A percentile compares a stretch with the other conserved stretches of the same genome.
phyloP scores from a whole-genome alignment of 2,888 invertebrate species.

The Yponomeuta malinellus region DNA sequence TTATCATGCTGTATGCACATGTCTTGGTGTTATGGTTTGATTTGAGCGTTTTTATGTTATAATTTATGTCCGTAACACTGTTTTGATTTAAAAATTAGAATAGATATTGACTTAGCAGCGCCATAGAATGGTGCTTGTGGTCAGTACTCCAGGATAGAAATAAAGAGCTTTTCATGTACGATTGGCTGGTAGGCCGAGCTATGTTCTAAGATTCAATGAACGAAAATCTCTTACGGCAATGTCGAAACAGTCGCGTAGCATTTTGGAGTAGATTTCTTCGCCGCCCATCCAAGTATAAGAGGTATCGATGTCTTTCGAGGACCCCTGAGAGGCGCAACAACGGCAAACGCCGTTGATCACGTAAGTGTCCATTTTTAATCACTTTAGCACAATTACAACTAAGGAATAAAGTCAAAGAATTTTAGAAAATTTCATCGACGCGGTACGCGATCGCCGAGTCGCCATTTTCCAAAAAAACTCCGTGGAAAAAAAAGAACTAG shows the following conservation, averaged over 20 bases:
- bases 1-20: too few relatives aligned
- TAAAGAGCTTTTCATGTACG: too few relatives aligned
- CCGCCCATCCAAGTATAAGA: conserved; percentile 43
- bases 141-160: too few relatives aligned
- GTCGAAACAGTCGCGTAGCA: conserved; percentile 65
- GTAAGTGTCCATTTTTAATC: neutral
- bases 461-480: neutral
- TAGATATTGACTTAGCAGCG: too few relatives aligned
- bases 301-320: conserved; percentile 49
- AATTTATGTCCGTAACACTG: too few relatives aligned
- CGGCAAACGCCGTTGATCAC: conserved; percentile 32
- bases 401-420: neutral
- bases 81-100: too few relatives aligned
- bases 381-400: neutral
- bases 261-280: conserved; percentile 54
- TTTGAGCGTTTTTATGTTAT: too few relatives aligned
- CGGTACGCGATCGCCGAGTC: neutral
- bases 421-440: neutral
- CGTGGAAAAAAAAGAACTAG: too few relatives aligned
- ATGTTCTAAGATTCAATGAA: neutral
- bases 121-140: too few relatives aligned
- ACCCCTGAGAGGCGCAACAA: conserved; percentile 48
- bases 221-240: conserved; percentile 42
- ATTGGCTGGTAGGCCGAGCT: too few relatives aligned
- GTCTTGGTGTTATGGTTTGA: too few relatives aligned